Conservation (phyloP, 2,797 vertebrate genomes). For the Melanotaenia pygmaea region DNA sequence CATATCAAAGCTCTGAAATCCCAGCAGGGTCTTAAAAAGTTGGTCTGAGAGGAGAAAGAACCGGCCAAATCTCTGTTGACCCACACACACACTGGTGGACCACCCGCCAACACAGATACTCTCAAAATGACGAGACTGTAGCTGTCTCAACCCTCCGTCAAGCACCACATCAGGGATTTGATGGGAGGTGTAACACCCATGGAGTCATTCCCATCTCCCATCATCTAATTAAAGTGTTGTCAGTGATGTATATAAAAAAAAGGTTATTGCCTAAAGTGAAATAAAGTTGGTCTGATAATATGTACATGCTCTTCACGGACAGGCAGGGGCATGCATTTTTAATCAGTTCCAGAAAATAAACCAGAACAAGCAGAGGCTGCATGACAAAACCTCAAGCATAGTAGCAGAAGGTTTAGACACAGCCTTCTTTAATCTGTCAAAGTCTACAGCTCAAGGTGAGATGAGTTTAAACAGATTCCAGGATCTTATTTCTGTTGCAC, state of each 20-base stretch:
- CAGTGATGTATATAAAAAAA: slow-evolving; percentile 44
- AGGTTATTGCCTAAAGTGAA: slow-evolving; percentile 56
- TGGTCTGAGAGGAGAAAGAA: slow-evolving; percentile 19
- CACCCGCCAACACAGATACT: slow-evolving; percentile 54
- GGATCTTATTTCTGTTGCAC: slow-evolving; percentile 45
- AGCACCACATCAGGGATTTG: slow-evolving; percentile 47
- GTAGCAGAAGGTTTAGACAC: slow-evolving; percentile 45
- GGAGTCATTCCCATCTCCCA: slow-evolving; percentile 55
- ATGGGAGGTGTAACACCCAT: slow-evolving; percentile 51
- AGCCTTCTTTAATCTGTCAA: slow-evolving; percentile 34
- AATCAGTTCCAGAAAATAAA: slow-evolving; percentile 62
- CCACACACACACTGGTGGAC: slow-evolving; percentile 39
- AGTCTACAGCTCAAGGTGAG: slow-evolving; percentile 49
- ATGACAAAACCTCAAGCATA: slow-evolving; percentile 65
- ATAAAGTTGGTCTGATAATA: slow-evolving; percentile 54
- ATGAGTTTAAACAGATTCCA: slow-evolving; percentile 31
- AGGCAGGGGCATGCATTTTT: slow-evolving; percentile 71
- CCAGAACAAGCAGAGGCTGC: slow-evolving; percentile 55
- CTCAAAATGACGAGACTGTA: slow-evolving; percentile 52
- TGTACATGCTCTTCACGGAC: slow-evolving; percentile 59
- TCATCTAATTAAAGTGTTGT: slow-evolving; percentile 65
- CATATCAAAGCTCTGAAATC: slow-evolving; percentile 20
- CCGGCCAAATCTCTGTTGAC: slow-evolving; percentile 30
- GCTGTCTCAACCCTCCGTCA: slow-evolving; percentile 43
- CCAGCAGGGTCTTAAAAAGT: slow-evolving; percentile 4